Base-by-base conservation (phyloP, 2,797 vertebrate genomes). In the Leuciscus waleckii region DNA sequence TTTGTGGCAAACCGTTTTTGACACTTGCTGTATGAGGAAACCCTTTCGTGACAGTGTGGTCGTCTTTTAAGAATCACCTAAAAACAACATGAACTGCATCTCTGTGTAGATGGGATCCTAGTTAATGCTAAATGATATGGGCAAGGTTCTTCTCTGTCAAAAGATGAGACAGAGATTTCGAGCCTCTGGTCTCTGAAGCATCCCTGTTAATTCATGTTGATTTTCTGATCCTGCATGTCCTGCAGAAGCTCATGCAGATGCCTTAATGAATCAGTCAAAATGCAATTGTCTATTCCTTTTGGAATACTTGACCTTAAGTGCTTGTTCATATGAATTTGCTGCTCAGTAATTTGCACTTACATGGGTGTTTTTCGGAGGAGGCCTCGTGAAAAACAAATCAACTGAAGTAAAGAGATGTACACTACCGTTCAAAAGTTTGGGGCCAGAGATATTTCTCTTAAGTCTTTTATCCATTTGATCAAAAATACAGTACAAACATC, bases 1-100 rank as follows among this genome's bases (percentile, higher is more conserved):
- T 84, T 78, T 67, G 14, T 58, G 13, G n/a, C 65, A 84, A 78
- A 84, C 74, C 26, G 1, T 26, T 67, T 56, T 26, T 84, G 83
- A 84, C 83, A 84, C 51, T 79, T 70, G 51, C 51, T 84, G 65
- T 49, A 49, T 79, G 63, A 61, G 70, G 29, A 70, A 77, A 78
- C 4, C 49, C 29, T 43, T 84, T 78, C n/a, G 58, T 78, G 65
- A 70, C 82, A 77, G 35, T 41, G 46, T 69, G 46, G 37, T 17
- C 2, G 21, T 56, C 82, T 84, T 80, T 49, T 67, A 32, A 67
- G 29, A 56, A 43, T 29, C 58, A 68, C 78, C 79, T 54, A 7
- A 65, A 41, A 79, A 74, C 49, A 84, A 58, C 75, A 79, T 61
- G 21, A 73, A 26, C 51, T 79, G 23, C 29, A n/a, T 37, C 39